Evolutionary conservation across 2,797 vertebrate species (phyloP), one percentile per base, ranked within the genome.

Genomic region (Kryptopterus vitreolus): DNA sequence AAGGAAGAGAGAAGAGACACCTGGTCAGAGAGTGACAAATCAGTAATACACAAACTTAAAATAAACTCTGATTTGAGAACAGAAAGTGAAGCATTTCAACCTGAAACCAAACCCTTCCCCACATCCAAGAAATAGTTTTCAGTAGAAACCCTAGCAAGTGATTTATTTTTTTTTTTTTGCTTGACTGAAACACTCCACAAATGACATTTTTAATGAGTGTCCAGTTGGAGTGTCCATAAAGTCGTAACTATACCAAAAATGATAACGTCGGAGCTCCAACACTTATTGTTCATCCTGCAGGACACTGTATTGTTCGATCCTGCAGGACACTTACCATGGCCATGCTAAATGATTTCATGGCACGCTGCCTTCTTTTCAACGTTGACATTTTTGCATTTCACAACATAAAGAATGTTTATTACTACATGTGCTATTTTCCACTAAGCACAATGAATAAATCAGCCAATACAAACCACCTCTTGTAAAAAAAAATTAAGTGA

Each of bases 1-100:
- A 98, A 93, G 95, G 95, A 95, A 98, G 95, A 99, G 95, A 99
- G 96, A 99, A 97, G 91, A 99, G 95, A 98, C 82, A 97, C 94
- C 96, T 96, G 95, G 94, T 99, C 96, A 99, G 96, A 98, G 92
- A 98, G 95, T 85, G 86, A 96, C 92, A 95, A 92, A 93, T 96
- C 95, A 98, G 96, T 96, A 86, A 93, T 90, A 91, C 87, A 91
- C 85, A 90, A 87, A 90, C 78, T 84, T 78, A 80, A 81, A 75
- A 69, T 57, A 78, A 70, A 43, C 55, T 73, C 52, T 73, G 50
- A 11, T 15, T 81, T 38, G 33, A 86, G 38, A 48, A 50, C 8
- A 70, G 50, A 18, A 79, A 80, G 55, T 69, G 70, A 50, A 71
- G 75, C 24, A 71, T 61, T 46, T 53, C 35, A 57, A 0, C 74